Conservation (phyloP, 2,888 invertebrate species). For the Cerceris ruficornis region DNA sequence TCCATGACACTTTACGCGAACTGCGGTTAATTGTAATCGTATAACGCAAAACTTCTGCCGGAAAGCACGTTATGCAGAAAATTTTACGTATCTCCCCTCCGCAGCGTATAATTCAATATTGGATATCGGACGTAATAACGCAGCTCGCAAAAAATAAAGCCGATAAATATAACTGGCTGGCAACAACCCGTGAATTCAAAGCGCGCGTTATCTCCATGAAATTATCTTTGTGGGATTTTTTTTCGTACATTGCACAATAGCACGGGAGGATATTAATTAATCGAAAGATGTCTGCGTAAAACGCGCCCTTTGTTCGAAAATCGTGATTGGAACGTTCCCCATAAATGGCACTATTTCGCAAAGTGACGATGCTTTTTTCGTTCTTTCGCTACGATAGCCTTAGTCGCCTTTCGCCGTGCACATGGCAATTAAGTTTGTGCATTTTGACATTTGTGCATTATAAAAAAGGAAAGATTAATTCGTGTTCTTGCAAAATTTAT, state of each 20-base stretch:
- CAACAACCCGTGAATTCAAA: slow-evolving; percentile 7
- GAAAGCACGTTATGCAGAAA: slow-evolving; percentile 11
- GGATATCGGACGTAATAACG: slow-evolving; percentile 14
- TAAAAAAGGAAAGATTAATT: too few relatives aligned
- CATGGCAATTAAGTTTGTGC: too few relatives aligned
- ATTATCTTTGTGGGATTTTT: slow-evolving; percentile 7
- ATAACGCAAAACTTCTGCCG: neutral
- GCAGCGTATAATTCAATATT: slow-evolving; percentile 22
- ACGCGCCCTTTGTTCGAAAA: neutral
- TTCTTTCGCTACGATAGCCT: too few relatives aligned
- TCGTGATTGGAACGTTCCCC: neutral
- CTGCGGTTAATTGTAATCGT: neutral
- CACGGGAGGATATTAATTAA: slow-evolving; percentile 42
- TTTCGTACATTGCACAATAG: slow-evolving; percentile 40
- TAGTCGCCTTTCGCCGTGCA: too few relatives aligned
- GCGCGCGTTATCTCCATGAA: slow-evolving; percentile 1
- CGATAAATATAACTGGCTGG: slow-evolving; percentile 28
- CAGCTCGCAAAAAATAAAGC: slow-evolving; percentile 7
- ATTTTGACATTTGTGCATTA: too few relatives aligned
- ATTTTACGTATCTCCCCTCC: neutral
- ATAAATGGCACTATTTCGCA: too few relatives aligned
- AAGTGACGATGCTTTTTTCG: too few relatives aligned
- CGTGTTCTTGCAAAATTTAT: too few relatives aligned
- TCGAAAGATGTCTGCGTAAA: neutral
- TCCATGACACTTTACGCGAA: too few relatives aligned